These are phyloP conservation scores for Cataglyphis rosenhaueri DNA, from an alignment of 2,888 invertebrate species.

Conservation along the genomic window DNA sequence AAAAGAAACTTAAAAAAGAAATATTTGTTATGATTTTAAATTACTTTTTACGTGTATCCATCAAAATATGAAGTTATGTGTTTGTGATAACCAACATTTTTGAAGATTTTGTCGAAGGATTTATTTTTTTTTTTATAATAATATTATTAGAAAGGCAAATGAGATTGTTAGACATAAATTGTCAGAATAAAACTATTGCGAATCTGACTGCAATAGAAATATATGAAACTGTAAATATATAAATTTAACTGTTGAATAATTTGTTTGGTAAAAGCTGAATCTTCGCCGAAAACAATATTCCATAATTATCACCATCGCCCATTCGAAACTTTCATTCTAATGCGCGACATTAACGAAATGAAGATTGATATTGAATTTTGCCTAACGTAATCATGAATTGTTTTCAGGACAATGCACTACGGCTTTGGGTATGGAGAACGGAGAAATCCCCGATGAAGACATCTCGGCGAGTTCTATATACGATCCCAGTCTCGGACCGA, in stretches of 20 bases:
- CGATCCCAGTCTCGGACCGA: conserved; percentile 83
- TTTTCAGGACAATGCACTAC: conserved; percentile 83
- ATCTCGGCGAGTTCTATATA: conserved; percentile 84
- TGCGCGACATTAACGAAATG: conserved; percentile 52
- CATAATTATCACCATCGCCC: conserved; percentile 15
- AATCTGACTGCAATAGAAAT: neutral
- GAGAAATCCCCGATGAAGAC: conserved; percentile 84
- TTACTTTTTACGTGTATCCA: conserved; percentile 55
- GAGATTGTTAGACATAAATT: neutral
- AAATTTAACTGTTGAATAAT: conserved; percentile 6
- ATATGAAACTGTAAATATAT: neutral
- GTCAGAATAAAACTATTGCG: neutral
- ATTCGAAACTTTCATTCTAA: conserved; percentile 22
- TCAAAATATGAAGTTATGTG: conserved; percentile 61
- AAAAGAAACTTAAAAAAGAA: conserved; percentile 42
- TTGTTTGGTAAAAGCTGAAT: neutral
- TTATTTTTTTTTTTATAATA: conserved; percentile 50
- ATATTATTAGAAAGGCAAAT: conserved; percentile 14
- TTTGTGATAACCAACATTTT: conserved; percentile 57
- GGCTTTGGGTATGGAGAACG: conserved; percentile 83
- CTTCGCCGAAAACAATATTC: conserved; percentile 6
- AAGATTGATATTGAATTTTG: conserved; percentile 65
- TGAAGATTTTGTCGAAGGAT: conserved; percentile 55
- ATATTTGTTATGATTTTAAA: conserved; percentile 53
- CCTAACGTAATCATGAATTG: conserved; percentile 70